Percentiles rank a stretch among this genome's conserved stretches.
These are phyloP conservation scores for Zaprionus africanus DNA, from an alignment of 1,140 invertebrate genomes.

Conservation along the genomic window DNA sequence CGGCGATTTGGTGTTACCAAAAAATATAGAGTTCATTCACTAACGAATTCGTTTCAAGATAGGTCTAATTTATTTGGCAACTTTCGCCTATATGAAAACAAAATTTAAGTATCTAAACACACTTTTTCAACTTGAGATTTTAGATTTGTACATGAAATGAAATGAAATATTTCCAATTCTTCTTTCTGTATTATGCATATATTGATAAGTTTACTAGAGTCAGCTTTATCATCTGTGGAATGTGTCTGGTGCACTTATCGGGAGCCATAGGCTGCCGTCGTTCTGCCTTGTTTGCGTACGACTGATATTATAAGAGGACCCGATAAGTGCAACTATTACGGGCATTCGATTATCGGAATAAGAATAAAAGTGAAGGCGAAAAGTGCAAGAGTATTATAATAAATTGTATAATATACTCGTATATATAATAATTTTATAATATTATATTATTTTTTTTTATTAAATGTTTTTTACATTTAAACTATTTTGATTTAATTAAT, in stretches of 20 bases:
- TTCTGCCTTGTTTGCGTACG: not conserved
- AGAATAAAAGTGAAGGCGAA: constrained; percentile 8
- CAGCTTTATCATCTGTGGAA: constrained; percentile 4
- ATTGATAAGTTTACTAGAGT: not conserved
- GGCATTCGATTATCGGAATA: constrained; percentile 18
- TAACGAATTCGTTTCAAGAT: not conserved
- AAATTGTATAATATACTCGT: too few relatives aligned
- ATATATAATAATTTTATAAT: too few relatives aligned
- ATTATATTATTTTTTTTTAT: too few relatives aligned
- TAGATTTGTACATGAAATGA: too few relatives aligned
- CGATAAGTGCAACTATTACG: constrained; percentile 13
- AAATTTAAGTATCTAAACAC: not conserved
- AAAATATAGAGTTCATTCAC: not conserved
- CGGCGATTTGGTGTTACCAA: not conserved
- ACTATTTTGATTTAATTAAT: too few relatives aligned
- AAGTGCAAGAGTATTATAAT: not conserved
- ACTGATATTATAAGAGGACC: not conserved
- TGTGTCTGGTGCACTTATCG: not conserved
- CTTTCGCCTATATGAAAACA: not conserved
- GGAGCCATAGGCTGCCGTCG: constrained; percentile 10
- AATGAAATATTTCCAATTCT: too few relatives aligned
- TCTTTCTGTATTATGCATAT: too few relatives aligned
- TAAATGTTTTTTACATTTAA: too few relatives aligned
- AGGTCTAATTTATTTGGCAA: not conserved
- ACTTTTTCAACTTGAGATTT: not conserved